Evolutionary conservation across 2,113 vertebrate genomes (phyloP), one percentile per base, ranked within the genome.

Genomic region (Protobothrops mucrosquamatus): DNA sequence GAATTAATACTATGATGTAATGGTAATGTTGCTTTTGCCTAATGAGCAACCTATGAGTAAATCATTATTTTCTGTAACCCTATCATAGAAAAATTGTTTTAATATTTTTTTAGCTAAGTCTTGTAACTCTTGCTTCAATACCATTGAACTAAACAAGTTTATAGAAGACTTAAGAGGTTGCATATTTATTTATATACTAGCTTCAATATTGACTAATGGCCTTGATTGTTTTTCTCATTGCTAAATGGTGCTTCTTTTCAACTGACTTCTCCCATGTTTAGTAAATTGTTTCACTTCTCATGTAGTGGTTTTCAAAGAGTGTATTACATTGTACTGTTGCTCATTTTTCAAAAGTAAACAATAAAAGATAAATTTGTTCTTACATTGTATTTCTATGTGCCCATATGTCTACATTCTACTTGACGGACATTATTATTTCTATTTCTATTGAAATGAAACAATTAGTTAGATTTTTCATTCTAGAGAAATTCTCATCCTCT

Each of bases 401-500:
- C n/a, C 12, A 43, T 18, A 39, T 88, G 90, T 88, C 1, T 0
- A 85, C 43, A 93, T 46, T 88, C 1, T 0, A 61, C 34, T 94
- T 51, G 87, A 92, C 29, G 55, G 74, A 34, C 87, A 88, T 54
- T 51, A 81, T 81, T 91, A 6, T 59, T 93, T 94, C 69, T 10
- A 2, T 48, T 93, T 81, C 15, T 15, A 57, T 20, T 43, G 88
- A 91, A 0, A 1, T 93, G 46, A 5, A 89, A 3, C 64, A 94
- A 92, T 95, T 94, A 95, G 85, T 18, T 22, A 48, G 74, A 92
- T 89, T 85, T 69, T 69, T 64, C 87, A 88, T 46, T 1, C 86
- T 51, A 51, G 26, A 93, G 94, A 95, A 12, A 93, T 46, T 93
- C 90, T 85, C 90, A 92, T n/a, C 0, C 24, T 54, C 85, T 74